A percentile compares a stretch with the other conserved stretches of the same genome.
Evolutionary conservation across 2,113 vertebrate genomes (phyloP).

Genomic region (Axis porcinus): DNA sequence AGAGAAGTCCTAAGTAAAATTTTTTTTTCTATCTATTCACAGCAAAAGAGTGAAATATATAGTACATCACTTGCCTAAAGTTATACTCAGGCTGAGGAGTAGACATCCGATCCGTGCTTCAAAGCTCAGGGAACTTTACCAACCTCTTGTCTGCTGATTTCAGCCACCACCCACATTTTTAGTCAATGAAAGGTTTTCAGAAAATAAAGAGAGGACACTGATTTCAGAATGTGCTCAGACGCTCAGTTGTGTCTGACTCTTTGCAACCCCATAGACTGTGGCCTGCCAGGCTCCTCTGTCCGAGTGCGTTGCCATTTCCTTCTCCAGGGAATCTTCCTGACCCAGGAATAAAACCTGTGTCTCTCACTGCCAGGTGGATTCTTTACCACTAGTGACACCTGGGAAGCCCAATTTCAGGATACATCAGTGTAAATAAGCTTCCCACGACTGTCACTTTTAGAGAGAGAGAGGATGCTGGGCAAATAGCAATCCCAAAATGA

Average conservation of each 20-base stretch:
- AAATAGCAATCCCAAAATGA: not conserved
- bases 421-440: not conserved
- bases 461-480: not conserved
- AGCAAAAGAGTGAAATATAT: not conserved
- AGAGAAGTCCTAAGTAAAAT: not conserved
- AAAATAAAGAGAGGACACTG: not conserved
- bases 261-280: not conserved
- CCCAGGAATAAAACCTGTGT: not conserved
- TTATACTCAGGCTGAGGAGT: not conserved
- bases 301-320: not conserved
- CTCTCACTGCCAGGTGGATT: not conserved
- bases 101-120: not conserved
- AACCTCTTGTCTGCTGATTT: not conserved
- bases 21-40: not conserved
- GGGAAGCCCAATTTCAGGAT: not conserved
- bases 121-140: not conserved
- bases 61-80: not conserved
- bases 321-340: not conserved
- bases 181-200: constrained; percentile 6
- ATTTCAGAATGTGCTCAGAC: not conserved
- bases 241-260: not conserved
- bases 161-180: not conserved
- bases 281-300: not conserved
- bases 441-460: not conserved
- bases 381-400: not conserved